phyloP scores from a whole-genome alignment of 2,888 invertebrate species.

The Portevinia maculata region DNA sequence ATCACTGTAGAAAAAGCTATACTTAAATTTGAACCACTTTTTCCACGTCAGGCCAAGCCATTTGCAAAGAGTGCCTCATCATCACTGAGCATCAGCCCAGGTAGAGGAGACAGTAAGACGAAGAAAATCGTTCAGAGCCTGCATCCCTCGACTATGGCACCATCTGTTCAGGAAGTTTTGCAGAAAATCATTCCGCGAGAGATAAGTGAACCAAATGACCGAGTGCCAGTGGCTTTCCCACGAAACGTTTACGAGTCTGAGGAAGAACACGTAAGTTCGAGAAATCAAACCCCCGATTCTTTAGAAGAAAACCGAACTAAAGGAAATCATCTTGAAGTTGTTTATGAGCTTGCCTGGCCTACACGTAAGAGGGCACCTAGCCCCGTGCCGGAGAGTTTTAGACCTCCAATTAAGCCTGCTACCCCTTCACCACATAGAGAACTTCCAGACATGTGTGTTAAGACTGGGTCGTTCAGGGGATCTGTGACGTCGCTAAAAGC shows the following conservation, averaged over 20 bases:
- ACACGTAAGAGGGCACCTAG: constrained; percentile 35
- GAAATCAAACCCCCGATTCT: constrained; percentile 43
- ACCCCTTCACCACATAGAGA: constrained; percentile 2
- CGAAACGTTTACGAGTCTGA: constrained; percentile 28
- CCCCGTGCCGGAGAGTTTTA: constrained; percentile 41
- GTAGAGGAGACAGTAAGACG: constrained; percentile 77
- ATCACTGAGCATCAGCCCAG: constrained; percentile 78
- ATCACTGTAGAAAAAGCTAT: constrained; percentile 43
- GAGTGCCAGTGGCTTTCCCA: constrained; percentile 51
- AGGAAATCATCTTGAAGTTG: constrained; percentile 21
- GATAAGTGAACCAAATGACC: constrained; percentile 63
- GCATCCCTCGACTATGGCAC: constrained; percentile 79
- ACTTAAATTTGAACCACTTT: constrained; percentile 73
- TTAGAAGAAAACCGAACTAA: not conserved
- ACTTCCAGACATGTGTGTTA: constrained; percentile 1
- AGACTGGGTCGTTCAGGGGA: not conserved
- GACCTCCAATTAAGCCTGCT: constrained; percentile 40
- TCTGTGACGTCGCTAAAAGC: not conserved
- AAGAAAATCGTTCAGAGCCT: constrained; percentile 79
- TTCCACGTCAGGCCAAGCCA: constrained; percentile 79
- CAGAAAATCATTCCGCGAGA: constrained; percentile 73
- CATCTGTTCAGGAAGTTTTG: constrained; percentile 81
- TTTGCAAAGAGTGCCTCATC: constrained; percentile 80
- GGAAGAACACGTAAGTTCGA: constrained; percentile 22
- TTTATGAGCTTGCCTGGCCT: constrained; percentile 47